These are phyloP conservation scores for Diceros bicornis DNA, from an alignment of 2,797 vertebrate genomes.

Conservation along the genomic window DNA sequence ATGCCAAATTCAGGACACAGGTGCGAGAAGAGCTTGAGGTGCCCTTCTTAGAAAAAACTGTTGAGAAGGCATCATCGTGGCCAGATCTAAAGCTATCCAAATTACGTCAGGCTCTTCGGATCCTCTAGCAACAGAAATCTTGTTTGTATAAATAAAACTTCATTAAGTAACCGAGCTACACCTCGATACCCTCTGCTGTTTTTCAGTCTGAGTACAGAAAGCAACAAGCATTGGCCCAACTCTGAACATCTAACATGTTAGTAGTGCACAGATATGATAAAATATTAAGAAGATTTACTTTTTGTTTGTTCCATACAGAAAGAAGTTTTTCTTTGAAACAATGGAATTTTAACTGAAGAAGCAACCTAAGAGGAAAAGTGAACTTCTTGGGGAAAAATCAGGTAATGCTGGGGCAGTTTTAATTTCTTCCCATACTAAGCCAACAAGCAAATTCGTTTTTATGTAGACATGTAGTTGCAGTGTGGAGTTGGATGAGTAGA, in stretches of 20 bases:
- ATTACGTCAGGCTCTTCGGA: neutral
- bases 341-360: neutral
- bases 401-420: neutral
- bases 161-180: neutral
- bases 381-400: neutral
- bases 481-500: conserved; percentile 52
- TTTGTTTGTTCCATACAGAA: neutral
- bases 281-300: neutral
- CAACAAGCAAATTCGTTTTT: conserved; percentile 26
- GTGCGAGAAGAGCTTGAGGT: neutral
- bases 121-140: neutral
- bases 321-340: neutral
- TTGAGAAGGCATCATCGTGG: neutral
- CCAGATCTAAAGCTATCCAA: neutral
- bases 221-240: neutral
- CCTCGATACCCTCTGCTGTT: neutral
- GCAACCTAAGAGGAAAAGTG: conserved; percentile 39
- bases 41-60: neutral
- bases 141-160: conserved; percentile 26
- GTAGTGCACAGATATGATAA: neutral
- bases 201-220: neutral
- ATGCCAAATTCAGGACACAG: neutral
- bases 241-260: neutral
- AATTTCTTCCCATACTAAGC: neutral
- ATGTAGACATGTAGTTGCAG: conserved; percentile 59